Percentiles rank a stretch among this genome's conserved stretches.
Evolutionary conservation across 2,113 vertebrate genomes (phyloP).

Genomic region (Okapia johnstoni): DNA sequence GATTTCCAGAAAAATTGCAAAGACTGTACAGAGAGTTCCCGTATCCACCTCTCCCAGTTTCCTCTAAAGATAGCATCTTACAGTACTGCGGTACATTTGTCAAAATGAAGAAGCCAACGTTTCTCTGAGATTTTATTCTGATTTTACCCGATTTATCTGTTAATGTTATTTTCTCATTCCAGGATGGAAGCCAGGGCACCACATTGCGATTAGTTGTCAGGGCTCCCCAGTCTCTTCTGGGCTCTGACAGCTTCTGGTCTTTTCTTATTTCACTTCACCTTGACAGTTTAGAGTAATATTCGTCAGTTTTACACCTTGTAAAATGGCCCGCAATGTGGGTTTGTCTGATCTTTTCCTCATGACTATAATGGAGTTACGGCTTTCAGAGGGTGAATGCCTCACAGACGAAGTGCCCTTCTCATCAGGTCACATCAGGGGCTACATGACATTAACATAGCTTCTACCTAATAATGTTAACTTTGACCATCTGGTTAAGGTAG

Average conservation of each 20-base stretch:
- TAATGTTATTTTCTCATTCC: not conserved
- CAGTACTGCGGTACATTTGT: not conserved
- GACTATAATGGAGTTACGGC: not conserved
- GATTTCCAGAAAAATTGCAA: not conserved
- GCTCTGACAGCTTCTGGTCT: not conserved
- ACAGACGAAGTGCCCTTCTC: not conserved
- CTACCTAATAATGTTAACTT: not conserved
- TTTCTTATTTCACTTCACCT: not conserved
- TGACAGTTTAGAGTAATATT: not conserved
- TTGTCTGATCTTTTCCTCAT: not conserved
- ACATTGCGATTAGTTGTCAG: accelerated
- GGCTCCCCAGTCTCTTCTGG: not conserved
- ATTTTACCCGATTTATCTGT: not conserved
- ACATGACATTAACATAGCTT: not conserved
- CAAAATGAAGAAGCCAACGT: not conserved
- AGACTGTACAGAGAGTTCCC: not conserved
- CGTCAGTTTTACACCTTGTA: not conserved
- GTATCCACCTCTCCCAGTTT: not conserved
- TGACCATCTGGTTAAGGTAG: not conserved
- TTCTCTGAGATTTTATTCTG: not conserved
- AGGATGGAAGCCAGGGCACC: not conserved
- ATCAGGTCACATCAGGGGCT: not conserved
- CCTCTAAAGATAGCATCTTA: not conserved
- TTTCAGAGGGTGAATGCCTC: not conserved
- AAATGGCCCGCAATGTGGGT: not conserved